Conservation (phyloP, 2,113 vertebrate species). For the Thinocorus orbignyianus region DNA sequence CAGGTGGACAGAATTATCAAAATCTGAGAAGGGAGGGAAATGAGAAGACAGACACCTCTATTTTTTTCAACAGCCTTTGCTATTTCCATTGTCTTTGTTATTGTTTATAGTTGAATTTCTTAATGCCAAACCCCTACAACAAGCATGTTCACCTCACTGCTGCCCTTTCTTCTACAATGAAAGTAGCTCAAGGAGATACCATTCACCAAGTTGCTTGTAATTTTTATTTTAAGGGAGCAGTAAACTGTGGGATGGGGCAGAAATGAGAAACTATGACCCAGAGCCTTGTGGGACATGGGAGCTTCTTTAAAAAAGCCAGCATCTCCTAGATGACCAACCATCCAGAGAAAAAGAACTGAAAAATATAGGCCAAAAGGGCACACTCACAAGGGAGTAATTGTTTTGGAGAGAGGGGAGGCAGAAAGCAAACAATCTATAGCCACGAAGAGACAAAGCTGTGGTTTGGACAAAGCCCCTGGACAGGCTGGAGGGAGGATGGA, state of each 20-base stretch:
- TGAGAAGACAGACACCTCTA: not conserved
- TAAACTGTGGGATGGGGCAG: not conserved
- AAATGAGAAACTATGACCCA: not conserved
- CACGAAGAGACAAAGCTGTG: not conserved
- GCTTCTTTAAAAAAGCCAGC: not conserved
- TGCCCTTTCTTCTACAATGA: not conserved
- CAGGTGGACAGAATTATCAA: not conserved
- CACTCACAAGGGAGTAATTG: accelerated
- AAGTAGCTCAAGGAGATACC: not conserved
- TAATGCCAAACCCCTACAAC: not conserved
- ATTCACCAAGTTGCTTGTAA: not conserved
- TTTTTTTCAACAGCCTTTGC: not conserved
- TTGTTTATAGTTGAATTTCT: not conserved
- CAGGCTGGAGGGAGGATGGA: not conserved
- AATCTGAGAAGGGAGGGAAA: not conserved
- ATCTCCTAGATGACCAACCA: not conserved
- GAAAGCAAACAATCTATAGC: not conserved
- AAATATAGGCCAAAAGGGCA: not conserved
- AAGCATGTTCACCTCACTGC: not conserved
- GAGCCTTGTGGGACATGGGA: not conserved
- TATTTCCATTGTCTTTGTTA: not conserved
- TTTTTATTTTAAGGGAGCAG: not conserved
- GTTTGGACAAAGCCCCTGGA: not conserved
- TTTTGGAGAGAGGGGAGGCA: not conserved
- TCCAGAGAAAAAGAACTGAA: not conserved